Evolutionary conservation across 2,113 vertebrate species (phyloP).

Genomic region (Ophthalmolycus amberensis): DNA sequence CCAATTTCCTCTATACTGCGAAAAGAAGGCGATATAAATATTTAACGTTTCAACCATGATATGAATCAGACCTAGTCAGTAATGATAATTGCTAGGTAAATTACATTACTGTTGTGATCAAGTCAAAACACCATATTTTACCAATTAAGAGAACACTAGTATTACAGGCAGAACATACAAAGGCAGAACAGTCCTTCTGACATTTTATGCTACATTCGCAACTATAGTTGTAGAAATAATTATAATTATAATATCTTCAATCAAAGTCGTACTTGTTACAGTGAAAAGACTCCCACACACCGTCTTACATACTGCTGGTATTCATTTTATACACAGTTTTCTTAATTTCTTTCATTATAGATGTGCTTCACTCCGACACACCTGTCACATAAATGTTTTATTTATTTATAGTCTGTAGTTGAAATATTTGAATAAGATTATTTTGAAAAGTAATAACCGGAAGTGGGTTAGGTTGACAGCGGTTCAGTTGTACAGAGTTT

Average conservation of each 20-base stretch:
- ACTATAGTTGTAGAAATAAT: not conserved
- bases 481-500: not conserved
- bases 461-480: not conserved
- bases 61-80: not conserved
- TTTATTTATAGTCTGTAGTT: not conserved
- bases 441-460: slow-evolving; percentile 29
- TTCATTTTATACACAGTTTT: not conserved
- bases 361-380: not conserved
- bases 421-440: not conserved
- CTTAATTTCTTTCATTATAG: not conserved
- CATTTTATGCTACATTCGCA: too few relatives aligned
- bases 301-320: not conserved
- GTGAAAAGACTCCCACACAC: not conserved
- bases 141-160: not conserved
- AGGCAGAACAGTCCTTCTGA: not conserved
- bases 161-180: not conserved
- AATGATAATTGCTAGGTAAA: not conserved
- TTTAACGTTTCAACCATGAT: not conserved
- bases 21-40: not conserved
- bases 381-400: too few relatives aligned
- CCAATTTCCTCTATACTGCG: not conserved
- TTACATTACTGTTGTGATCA: not conserved
- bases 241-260: not conserved
- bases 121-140: not conserved
- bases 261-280: not conserved